phyloP scores from a whole-genome alignment of 2,888 invertebrate species.

The Isoperla grammatica region DNA sequence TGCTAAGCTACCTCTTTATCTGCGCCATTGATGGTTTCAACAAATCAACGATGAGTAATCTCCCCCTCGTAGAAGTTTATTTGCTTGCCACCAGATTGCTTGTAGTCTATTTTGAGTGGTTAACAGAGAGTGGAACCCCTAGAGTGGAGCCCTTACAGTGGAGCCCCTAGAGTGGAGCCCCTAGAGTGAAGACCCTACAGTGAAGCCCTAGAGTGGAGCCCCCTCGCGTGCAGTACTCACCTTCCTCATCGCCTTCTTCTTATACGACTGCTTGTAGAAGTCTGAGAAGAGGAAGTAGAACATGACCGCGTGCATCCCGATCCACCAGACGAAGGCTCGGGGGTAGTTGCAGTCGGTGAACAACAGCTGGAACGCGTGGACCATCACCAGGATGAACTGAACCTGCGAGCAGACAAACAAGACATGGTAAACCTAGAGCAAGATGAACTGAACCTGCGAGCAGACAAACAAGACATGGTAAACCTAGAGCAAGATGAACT shows the following conservation, averaged over 20 bases:
- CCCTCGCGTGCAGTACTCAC: not conserved
- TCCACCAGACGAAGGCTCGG: slow-evolving; percentile 82
- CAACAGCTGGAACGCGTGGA: slow-evolving; percentile 84
- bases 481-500: slow-evolving; percentile 80
- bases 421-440: slow-evolving; percentile 68
- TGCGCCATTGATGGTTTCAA: too few species aligned
- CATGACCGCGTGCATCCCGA: slow-evolving; percentile 85
- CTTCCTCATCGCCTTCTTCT: slow-evolving; percentile 13
- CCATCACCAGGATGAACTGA: slow-evolving; percentile 82
- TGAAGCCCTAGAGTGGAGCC: too few species aligned
- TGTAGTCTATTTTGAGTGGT: too few species aligned
- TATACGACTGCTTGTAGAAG: slow-evolving; percentile 80
- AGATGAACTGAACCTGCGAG: slow-evolving; percentile 79
- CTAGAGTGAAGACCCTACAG: too few species aligned
- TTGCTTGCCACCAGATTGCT: too few species aligned
- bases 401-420: slow-evolving; percentile 53
- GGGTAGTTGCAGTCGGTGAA: slow-evolving; percentile 89
- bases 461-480: slow-evolving; percentile 46
- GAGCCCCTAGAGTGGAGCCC: too few species aligned
- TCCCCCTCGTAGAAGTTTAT: too few species aligned
- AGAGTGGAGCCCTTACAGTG: too few species aligned
- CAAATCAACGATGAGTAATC: too few species aligned
- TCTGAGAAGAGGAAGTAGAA: slow-evolving; percentile 90
- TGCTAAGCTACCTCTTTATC: too few species aligned
- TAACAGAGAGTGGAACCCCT: too few species aligned